phyloP scores from a whole-genome alignment of 2,888 invertebrate genomes.

The Yponomeuta evonymella region DNA sequence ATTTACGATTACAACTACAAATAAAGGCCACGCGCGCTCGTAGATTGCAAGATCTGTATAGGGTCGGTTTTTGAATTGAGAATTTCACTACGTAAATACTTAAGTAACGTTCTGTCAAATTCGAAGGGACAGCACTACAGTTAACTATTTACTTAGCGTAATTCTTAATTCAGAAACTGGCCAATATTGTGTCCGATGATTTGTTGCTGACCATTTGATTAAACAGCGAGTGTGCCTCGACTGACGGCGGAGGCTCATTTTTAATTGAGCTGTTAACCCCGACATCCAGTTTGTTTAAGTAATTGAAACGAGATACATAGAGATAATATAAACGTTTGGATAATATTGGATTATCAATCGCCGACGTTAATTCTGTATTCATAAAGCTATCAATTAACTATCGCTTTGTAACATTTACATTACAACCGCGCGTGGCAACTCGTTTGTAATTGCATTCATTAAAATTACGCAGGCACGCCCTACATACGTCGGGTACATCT shows the following conservation, averaged over 20 bases:
- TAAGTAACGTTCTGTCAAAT: no score
- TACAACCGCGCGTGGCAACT: conserved; percentile 10
- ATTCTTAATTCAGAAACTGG: background rate
- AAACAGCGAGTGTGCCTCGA: conserved; percentile 2
- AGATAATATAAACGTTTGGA: background rate
- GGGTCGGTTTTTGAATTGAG: no score
- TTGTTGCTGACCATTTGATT: conserved; percentile 17
- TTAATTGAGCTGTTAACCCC: conserved; percentile 9
- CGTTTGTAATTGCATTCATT: conserved; percentile 21
- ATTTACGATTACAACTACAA: no score
- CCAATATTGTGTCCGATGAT: conserved; percentile 17
- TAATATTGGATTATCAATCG: conserved; percentile 10
- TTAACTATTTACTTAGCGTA: no score
- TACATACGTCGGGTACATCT: conserved; percentile 29
- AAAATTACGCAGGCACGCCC: background rate
- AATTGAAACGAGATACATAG: conserved; percentile 13
- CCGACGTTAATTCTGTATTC: conserved; percentile 15
- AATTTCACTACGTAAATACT: no score
- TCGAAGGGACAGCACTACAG: no score
- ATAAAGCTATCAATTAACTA: conserved; percentile 18
- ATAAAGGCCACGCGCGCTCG: no score
- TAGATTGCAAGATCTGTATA: no score
- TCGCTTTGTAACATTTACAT: conserved; percentile 15
- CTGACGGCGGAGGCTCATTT: background rate
- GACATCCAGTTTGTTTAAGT: conserved; percentile 13